Percentiles rank a stretch among this genome's conserved stretches.
These are phyloP conservation scores for Dipodomys stephensi DNA, from an alignment of 2,113 vertebrate genomes.

Conservation along the genomic window DNA sequence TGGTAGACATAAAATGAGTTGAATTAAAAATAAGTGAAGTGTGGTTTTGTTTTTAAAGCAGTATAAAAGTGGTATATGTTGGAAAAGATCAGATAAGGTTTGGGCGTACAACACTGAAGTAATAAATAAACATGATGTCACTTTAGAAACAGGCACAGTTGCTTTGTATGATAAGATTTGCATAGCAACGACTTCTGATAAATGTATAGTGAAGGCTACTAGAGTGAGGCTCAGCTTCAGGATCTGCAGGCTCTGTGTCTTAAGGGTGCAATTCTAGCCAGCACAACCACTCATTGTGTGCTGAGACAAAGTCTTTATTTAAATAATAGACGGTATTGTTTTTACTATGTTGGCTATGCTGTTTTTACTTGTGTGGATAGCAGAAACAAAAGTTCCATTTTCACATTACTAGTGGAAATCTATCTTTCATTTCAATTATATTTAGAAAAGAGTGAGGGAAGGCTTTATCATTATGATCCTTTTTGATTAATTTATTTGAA, in stretches of 20 bases:
- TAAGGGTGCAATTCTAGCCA: constrained; percentile 71
- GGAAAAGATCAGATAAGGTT: constrained; percentile 77
- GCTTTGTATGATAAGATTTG: constrained; percentile 85
- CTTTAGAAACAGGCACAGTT: constrained; percentile 81
- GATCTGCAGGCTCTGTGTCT: constrained; percentile 71
- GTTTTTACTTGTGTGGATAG: constrained; percentile 48
- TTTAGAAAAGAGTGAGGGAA: constrained; percentile 5
- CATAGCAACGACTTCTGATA: constrained; percentile 85
- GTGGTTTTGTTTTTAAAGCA: neutral
- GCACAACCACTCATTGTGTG: constrained; percentile 82
- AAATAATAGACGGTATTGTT: constrained; percentile 81
- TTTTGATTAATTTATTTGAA: constrained; percentile 46
- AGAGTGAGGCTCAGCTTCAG: constrained; percentile 60
- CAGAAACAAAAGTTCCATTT: constrained; percentile 1
- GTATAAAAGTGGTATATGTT: neutral
- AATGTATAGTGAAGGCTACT: constrained; percentile 73
- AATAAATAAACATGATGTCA: constrained; percentile 86
- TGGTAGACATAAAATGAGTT: constrained; percentile 11
- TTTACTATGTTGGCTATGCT: constrained; percentile 61
- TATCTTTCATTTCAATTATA: constrained; percentile 44
- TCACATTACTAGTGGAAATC: constrained; percentile 8
- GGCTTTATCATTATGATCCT: constrained; percentile 16
- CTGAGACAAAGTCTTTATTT: constrained; percentile 68
- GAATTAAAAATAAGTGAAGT: constrained; percentile 74
- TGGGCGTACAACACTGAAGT: constrained; percentile 80